phyloP scores from a whole-genome alignment of 2,797 vertebrate species.

The Glossophaga mutica region DNA sequence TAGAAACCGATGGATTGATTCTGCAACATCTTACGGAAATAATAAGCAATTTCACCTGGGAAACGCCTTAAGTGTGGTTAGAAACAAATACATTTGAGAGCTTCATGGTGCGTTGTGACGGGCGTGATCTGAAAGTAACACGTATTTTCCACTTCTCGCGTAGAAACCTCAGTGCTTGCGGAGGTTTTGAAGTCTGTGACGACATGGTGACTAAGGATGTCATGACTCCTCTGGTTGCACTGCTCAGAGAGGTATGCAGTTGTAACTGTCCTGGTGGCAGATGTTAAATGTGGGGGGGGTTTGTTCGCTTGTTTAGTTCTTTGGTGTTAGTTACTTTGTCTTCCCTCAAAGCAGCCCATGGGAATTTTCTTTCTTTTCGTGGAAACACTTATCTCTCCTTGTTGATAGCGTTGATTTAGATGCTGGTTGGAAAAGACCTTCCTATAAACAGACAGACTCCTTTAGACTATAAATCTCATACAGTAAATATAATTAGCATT shows the following conservation, averaged over 20 bases:
- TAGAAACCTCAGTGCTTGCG: constrained; percentile 97
- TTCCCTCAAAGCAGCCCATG: not conserved
- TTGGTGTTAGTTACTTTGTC: not conserved
- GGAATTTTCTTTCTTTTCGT: not conserved
- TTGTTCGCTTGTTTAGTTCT: not conserved
- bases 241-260: constrained; percentile 91
- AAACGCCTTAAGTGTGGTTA: not conserved
- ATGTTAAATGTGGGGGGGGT: not conserved
- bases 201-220: constrained; percentile 97
- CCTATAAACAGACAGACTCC: not conserved
- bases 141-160: not conserved
- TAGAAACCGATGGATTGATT: not conserved
- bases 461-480: not conserved
- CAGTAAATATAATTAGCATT: not conserved
- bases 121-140: not conserved
- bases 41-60: not conserved
- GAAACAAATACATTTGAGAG: not conserved
- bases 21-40: not conserved
- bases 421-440: not conserved
- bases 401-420: not conserved
- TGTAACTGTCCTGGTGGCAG: not conserved
- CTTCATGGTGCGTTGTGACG: not conserved
- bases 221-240: constrained; percentile 93
- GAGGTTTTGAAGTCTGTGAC: constrained; percentile 96
- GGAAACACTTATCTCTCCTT: not conserved